Base-by-base conservation (phyloP, 2,797 vertebrate genomes). In the Emys orbicularis region DNA sequence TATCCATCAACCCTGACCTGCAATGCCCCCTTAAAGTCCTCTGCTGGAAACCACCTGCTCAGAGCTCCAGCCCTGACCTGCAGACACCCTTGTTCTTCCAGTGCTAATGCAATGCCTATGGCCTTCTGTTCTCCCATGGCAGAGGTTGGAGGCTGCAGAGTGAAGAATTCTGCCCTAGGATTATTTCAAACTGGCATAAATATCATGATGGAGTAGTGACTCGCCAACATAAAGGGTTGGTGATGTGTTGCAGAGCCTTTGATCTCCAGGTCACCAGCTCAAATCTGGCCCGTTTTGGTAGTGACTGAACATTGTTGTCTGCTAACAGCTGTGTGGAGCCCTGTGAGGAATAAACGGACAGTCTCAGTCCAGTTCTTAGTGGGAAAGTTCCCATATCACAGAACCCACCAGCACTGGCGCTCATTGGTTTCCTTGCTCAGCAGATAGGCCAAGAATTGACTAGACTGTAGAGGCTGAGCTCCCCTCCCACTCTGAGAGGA, bases 131-230 rank as follows among this genome's bases (percentile, higher is more conserved):
- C 61, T 86, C 41, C 15, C 37, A 37, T 41, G 23, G 12, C 31
- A 90, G 72, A 81, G 52, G 37, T 29, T 77, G 15, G 29, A 49
- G 44, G 25, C 11, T 44, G 53, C 0, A 0, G 29, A 56, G 16
- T 23, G 59, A 82, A 37, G 3, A 86, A 27, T 34, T n/a, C 8
- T 0, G 0, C 77, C 72, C 31, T 83, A 47, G 74, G 44, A 49
- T 77, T 49, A 31, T 49, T 77, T 77, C 44, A 47, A 9, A 49
- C 4, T 29, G 79, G 25, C 25, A 52, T 44, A 87, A 92, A 31
- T 61, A 84, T 2, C 84, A 61, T 13, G 59, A 50, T 4, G 12
- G 77, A 72, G 41, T 12, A 59, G 15, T 29, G 34, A 2, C 25
- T 85, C 19, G 21, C 50, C 27, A 90, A 82, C 83, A 23, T 83